A percentile compares a stretch with the other conserved stretches of the same genome.
Evolutionary conservation across 2,888 invertebrate genomes (phyloP).

Genomic region (Thyatira batis): DNA sequence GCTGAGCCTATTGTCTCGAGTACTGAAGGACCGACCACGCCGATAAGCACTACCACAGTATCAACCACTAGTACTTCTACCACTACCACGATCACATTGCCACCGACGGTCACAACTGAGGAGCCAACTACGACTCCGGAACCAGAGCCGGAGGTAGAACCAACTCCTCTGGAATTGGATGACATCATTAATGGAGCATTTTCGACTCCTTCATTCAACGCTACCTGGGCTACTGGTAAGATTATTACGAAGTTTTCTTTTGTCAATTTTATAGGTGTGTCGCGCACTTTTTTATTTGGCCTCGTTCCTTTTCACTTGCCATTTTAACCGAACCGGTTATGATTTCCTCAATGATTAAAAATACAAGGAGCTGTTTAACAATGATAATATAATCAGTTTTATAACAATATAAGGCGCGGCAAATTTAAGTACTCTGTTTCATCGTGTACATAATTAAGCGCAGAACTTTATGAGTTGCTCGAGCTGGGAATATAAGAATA

Average conservation of each 20-base stretch:
- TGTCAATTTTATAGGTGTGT: background rate
- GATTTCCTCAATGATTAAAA: background rate
- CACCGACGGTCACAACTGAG: constrained; percentile 17
- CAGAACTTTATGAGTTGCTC: background rate
- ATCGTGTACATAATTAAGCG: background rate
- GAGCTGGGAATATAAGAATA: background rate
- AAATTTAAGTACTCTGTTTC: background rate
- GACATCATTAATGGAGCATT: constrained; percentile 87
- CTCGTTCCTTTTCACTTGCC: background rate
- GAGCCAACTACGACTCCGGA: constrained; percentile 12
- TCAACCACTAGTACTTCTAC: constrained; percentile 26
- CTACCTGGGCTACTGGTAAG: constrained; percentile 90
- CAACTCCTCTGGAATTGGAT: constrained; percentile 79
- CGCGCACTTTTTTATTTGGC: background rate
- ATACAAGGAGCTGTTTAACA: background rate
- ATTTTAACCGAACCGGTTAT: background rate
- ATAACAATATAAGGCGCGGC: background rate
- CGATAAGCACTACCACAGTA: constrained; percentile 16
- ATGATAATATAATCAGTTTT: background rate
- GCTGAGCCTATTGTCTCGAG: constrained; percentile 50
- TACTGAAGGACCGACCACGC: constrained; percentile 42
- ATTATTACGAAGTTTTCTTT: background rate
- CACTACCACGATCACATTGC: constrained; percentile 20
- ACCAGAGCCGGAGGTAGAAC: constrained; percentile 38
- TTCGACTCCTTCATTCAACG: constrained; percentile 87